Conservation (phyloP, 2,113 vertebrate genomes). For the Accipiter cooperii region DNA sequence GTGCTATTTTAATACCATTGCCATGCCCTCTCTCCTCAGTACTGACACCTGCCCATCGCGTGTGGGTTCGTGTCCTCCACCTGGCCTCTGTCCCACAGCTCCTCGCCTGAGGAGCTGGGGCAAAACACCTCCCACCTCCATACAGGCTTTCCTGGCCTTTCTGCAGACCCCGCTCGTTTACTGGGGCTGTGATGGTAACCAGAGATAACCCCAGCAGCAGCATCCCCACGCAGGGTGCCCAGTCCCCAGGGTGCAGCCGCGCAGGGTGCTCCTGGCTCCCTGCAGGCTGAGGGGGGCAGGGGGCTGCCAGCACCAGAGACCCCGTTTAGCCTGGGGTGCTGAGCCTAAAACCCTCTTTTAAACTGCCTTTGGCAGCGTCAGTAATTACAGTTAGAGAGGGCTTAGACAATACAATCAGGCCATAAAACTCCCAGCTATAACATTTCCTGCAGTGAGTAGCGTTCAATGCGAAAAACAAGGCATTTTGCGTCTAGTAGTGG, state of each 20-base stretch:
- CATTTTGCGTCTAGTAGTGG: neutral
- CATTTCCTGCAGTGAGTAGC: neutral
- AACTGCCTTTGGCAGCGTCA: neutral
- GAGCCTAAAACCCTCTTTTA: neutral
- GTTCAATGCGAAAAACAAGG: neutral
- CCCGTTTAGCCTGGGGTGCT: neutral
- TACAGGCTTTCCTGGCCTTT: accelerated
- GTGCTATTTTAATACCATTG: no score
- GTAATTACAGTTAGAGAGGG: neutral
- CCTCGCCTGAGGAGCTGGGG: neutral
- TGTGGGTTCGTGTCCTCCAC: neutral
- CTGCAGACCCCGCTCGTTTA: neutral
- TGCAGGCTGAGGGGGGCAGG: neutral
- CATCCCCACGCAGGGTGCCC: neutral
- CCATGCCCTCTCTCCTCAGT: neutral
- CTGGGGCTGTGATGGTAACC: accelerated
- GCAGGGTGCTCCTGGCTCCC: no score
- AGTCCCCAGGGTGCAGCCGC: no score
- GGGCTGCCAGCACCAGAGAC: neutral
- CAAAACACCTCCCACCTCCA: neutral
- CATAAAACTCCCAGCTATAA: neutral
- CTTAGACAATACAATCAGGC: neutral
- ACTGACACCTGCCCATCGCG: neutral
- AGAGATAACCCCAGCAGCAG: neutral
- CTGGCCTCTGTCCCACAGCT: neutral